phyloP scores from a whole-genome alignment of 37 sponge, comb jelly and placozoan genomes.

The Tethya wilhelma region DNA sequence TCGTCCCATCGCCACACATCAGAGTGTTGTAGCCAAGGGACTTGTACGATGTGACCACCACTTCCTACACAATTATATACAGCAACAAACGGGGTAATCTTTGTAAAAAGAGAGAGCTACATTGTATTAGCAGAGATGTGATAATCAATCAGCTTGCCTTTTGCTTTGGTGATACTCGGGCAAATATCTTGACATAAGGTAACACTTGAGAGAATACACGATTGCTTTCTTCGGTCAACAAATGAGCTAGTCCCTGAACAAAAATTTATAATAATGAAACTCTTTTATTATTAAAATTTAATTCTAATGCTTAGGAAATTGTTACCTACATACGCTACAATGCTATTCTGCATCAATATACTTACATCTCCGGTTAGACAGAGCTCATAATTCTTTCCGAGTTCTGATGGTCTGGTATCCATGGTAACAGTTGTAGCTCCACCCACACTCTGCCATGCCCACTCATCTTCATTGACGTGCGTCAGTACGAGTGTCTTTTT shows the following conservation, averaged over 20 bases:
- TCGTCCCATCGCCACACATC: slow-evolving; percentile 99
- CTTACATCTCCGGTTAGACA: slow-evolving; percentile 97
- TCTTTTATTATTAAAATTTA: background rate
- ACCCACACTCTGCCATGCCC: slow-evolving; percentile 80
- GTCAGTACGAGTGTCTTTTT: slow-evolving; percentile 62
- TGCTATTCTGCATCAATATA: background rate
- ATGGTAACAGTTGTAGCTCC: slow-evolving; percentile 29
- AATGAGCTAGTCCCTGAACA: slow-evolving; percentile 63
- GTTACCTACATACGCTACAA: background rate
- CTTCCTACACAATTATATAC: slow-evolving; percentile 43
- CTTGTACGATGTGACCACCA: slow-evolving; percentile 75
- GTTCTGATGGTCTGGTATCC: slow-evolving; percentile 21
- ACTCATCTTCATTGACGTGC: slow-evolving; percentile 26
- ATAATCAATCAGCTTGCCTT: slow-evolving; percentile 54
- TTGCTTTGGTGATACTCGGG: slow-evolving; percentile 96
- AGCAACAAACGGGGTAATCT: background rate
- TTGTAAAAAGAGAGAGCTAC: background rate
- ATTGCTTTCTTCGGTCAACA: slow-evolving; percentile 6
- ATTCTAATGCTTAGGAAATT: background rate
- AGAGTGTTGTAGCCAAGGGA: slow-evolving; percentile 81
- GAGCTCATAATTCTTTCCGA: slow-evolving; percentile 68
- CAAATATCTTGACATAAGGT: slow-evolving; percentile 88
- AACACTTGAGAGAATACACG: slow-evolving; percentile 54
- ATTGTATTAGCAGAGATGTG: background rate
- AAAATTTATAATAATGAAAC: background rate